Base-by-base conservation (phyloP, 2,888 invertebrate genomes). In the Papilio protenor region DNA sequence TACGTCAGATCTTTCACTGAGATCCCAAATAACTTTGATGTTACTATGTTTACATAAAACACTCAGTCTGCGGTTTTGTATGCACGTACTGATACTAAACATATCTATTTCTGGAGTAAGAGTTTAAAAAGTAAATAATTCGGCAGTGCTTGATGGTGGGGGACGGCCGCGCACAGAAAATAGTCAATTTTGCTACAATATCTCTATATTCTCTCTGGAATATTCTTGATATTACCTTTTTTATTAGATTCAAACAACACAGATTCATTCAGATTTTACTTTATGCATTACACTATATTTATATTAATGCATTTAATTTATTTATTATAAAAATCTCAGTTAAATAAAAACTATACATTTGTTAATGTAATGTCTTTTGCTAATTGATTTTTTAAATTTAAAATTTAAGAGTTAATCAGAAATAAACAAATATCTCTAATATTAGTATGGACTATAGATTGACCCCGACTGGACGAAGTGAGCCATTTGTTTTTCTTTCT, bases 21-120 rank as follows among this genome's bases (percentile, higher is more conserved):
- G n/a, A 11, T 40, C 14, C 6, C 16, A 64, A 64, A 64, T 40
- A 40, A 40, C 66, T 66, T 66, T 66, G 66, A 69, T 45, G 45
- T 21, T 21, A n/a, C 5, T 21, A 69, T 69, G 45, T 69, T 69
- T 69, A 69, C 66, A 45, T 45, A 40, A 69, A 45, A 69, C 66
- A 45, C 18, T 61, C 27, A 14, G 59, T 61, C 40, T 45, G 66
- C 12, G 45, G 66, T 45, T 69, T 1, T 21, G 66, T 69, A 69
- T 40, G 40, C n/a, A n/a, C 11, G 33, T 18, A 40, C 33, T 16
- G 33, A 64, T 21, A 45, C 45, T 21, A 21, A 69, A 69, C 66
- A 33, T 66, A 40, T 21, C 66, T 45, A 45, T 45, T 45, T 45
- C n/a, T 69, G 45, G 66, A 66, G 21, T 69, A 69, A 69, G 27